Conservation (phyloP, 2,797 vertebrate species). For the Poeciliopsis gracilis region DNA sequence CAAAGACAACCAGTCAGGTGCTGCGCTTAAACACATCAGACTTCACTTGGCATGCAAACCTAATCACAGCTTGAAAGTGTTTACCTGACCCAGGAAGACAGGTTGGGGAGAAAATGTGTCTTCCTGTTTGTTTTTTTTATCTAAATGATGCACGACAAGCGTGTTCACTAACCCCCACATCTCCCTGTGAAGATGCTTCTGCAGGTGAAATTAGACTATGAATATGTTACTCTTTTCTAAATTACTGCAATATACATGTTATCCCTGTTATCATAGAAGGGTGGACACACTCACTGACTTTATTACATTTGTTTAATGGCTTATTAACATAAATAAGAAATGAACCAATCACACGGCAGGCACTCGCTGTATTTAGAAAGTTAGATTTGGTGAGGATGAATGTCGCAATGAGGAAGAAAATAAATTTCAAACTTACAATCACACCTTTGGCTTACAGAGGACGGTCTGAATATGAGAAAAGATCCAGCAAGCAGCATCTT, state of each 20-base stretch:
- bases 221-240: neutral
- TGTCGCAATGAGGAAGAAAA: neutral
- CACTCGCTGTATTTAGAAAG: neutral
- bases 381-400: neutral
- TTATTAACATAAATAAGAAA: neutral
- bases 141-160: constrained; percentile 38
- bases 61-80: constrained; percentile 34
- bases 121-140: constrained; percentile 46
- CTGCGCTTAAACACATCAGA: constrained; percentile 56
- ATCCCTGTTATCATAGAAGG: neutral
- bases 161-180: constrained; percentile 16
- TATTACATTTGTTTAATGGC: neutral
- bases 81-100: constrained; percentile 20
- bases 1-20: constrained; percentile 35
- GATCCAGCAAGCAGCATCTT: neutral
- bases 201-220: constrained; percentile 1
- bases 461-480: neutral
- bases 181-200: constrained; percentile 9
- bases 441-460: neutral
- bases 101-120: constrained; percentile 43
- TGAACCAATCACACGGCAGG: neutral
- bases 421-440: neutral
- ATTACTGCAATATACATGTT: neutral
- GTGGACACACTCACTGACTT: neutral
- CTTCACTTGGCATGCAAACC: constrained; percentile 46